Evolutionary conservation across 2,113 vertebrate species (phyloP).

Genomic region (Nibea albiflora): DNA sequence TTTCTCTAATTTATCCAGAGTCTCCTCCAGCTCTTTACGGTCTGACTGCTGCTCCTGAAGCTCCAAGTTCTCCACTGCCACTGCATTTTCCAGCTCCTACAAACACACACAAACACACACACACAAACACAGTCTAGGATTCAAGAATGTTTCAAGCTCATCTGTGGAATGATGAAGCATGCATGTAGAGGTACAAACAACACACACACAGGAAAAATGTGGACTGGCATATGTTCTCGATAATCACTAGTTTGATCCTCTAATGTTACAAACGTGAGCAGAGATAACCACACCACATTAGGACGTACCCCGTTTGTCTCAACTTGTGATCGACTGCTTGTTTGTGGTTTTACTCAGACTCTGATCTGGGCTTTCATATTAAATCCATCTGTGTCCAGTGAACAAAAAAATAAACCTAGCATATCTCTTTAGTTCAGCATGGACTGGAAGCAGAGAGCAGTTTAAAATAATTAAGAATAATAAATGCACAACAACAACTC

Average conservation of each 20-base stretch:
- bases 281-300: not conserved
- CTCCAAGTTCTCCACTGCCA: constrained; percentile 89
- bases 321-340: no score
- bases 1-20: constrained; percentile 88
- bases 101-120: constrained; percentile 14
- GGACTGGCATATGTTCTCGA: not conserved
- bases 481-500: no score
- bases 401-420: no score
- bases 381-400: no score
- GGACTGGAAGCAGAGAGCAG: no score
- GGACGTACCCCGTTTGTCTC: not conserved
- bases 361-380: no score
- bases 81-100: constrained; percentile 94
- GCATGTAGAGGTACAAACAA: not conserved
- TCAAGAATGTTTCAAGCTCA: not conserved
- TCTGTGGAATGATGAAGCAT: not conserved
- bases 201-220: not conserved
- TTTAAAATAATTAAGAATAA: no score
- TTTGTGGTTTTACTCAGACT: no score
- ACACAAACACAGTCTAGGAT: not conserved
- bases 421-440: no score
- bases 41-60: constrained; percentile 92
- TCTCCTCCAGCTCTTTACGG: constrained; percentile 90
- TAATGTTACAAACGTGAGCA: not conserved
- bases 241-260: not conserved